Evolutionary conservation across 2,113 vertebrate species (phyloP).

Genomic region (Bufo bufo): DNA sequence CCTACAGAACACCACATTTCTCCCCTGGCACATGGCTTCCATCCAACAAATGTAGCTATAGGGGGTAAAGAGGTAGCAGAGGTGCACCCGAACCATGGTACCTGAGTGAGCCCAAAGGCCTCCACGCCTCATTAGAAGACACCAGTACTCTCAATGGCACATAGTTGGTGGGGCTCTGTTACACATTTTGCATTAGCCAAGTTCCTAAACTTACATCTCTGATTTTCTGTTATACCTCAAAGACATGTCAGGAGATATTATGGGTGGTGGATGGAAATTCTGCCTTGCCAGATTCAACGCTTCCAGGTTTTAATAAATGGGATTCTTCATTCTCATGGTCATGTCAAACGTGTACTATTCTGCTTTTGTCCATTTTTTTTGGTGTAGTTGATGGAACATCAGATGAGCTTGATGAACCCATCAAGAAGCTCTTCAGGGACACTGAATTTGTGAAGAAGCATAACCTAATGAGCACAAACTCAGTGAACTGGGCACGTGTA

Average conservation of each 20-base stretch:
- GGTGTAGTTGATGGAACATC: conserved; percentile 85
- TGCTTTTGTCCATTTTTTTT: neutral
- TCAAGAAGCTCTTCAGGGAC: conserved; percentile 84
- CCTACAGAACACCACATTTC: too few relatives aligned
- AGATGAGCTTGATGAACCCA: conserved; percentile 83
- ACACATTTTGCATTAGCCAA: too few relatives aligned
- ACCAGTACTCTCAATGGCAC: too few relatives aligned
- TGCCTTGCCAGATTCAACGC: neutral
- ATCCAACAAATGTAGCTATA: too few relatives aligned
- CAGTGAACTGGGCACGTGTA: conserved; percentile 89
- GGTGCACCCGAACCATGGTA: too few relatives aligned
- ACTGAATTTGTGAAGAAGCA: conserved; percentile 74
- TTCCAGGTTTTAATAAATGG: neutral
- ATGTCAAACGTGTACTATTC: neutral
- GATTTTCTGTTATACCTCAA: neutral
- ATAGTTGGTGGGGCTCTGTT: too few relatives aligned
- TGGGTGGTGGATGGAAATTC: neutral
- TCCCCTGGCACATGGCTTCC: too few relatives aligned
- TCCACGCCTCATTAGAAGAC: too few relatives aligned
- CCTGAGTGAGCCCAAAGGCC: too few relatives aligned
- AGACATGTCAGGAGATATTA: neutral
- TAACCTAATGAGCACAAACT: conserved; percentile 89
- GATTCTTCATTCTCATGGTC: neutral
- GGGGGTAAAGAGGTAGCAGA: too few relatives aligned
- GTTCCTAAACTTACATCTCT: too few relatives aligned